Evolutionary conservation across 2,888 invertebrate genomes (phyloP).

Genomic region (Acleris literana): DNA sequence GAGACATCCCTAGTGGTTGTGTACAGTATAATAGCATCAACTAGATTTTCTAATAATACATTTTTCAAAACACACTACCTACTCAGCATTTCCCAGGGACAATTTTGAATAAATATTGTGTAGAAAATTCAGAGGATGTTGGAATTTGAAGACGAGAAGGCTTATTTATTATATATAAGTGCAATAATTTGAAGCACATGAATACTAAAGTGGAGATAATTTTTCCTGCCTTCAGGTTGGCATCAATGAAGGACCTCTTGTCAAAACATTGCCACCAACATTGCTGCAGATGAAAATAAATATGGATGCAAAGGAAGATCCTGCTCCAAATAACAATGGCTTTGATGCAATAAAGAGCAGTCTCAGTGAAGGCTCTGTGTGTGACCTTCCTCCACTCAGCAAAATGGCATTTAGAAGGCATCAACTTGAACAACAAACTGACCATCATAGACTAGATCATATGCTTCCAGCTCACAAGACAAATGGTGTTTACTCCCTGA

Average conservation of each 20-base stretch:
- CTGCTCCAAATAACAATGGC: slow-evolving; percentile 58
- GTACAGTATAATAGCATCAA: slow-evolving; percentile 21
- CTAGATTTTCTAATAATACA: slow-evolving; percentile 23
- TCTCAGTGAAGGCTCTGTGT: slow-evolving; percentile 73
- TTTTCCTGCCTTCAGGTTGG: slow-evolving; percentile 84
- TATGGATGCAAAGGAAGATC: slow-evolving; percentile 62
- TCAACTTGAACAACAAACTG: slow-evolving; percentile 54
- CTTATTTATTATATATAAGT: slow-evolving; percentile 63
- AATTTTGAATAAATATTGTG: slow-evolving; percentile 45
- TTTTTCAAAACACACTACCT: slow-evolving; percentile 19
- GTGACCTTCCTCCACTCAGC: slow-evolving; percentile 61
- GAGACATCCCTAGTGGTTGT: slow-evolving; percentile 3
- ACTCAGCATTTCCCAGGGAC: slow-evolving; percentile 39
- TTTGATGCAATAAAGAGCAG: slow-evolving; percentile 61
- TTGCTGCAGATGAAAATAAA: slow-evolving; percentile 71
- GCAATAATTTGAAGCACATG: slow-evolving; percentile 77
- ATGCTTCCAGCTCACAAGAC: slow-evolving; percentile 51
- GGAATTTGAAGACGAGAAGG: slow-evolving; percentile 80
- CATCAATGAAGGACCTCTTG: slow-evolving; percentile 82
- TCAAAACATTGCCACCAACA: slow-evolving; percentile 77
- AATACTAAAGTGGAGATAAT: slow-evolving; percentile 83
- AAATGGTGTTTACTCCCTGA: slow-evolving; percentile 55
- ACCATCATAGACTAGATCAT: slow-evolving; percentile 52
- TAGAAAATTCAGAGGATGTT: slow-evolving; percentile 68
- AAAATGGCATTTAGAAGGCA: slow-evolving; percentile 59